Conservation (phyloP, 2,888 invertebrate genomes). For the Ceratothoa steindachneri region DNA sequence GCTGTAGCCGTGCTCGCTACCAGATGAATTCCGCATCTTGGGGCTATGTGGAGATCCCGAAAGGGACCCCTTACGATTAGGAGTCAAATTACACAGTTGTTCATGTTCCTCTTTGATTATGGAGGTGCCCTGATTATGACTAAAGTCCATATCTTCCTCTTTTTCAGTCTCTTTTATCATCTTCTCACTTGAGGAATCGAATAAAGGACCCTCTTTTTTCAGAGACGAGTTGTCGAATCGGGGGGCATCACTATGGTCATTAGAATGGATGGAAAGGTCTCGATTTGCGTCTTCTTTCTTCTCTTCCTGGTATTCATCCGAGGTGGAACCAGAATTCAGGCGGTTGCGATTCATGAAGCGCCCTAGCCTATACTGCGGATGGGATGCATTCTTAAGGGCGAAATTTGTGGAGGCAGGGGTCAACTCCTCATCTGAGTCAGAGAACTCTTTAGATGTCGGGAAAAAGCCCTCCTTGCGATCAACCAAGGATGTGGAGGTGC, state of each 20-base stretch:
- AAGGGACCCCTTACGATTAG: background rate
- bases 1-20: constrained; percentile 44
- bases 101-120: background rate
- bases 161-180: background rate
- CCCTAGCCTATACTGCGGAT: background rate
- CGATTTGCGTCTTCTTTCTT: background rate
- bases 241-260: background rate
- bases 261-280: background rate
- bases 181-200: background rate
- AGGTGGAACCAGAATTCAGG: constrained; percentile 1
- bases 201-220: background rate
- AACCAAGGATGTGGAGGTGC: constrained; percentile 1
- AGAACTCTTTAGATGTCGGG: background rate
- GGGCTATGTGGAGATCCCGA: constrained; percentile 12
- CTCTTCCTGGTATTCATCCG: background rate
- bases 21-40: constrained; percentile 17
- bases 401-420: background rate
- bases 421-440: background rate
- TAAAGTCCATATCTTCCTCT: background rate
- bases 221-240: background rate
- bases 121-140: background rate
- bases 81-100: background rate
- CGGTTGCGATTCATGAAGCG: background rate
- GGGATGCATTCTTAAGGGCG: background rate
- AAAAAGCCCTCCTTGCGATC: background rate